Conservation (phyloP, 1,140 invertebrate species). For the Conus ventricosus region DNA sequence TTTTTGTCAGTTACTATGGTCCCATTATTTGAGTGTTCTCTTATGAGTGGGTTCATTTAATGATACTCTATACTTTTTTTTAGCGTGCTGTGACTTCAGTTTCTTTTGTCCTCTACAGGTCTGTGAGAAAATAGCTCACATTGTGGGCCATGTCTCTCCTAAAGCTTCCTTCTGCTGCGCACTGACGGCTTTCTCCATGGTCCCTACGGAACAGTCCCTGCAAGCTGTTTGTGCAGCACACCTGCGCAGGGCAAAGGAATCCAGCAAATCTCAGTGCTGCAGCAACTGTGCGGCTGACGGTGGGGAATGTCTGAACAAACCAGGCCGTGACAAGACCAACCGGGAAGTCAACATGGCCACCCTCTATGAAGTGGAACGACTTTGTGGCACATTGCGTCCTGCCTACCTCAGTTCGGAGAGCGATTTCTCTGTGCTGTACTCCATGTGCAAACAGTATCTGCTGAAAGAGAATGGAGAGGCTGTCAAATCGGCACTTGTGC, state of each 20-base stretch:
- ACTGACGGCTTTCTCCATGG: constrained; percentile 63
- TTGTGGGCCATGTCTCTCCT: constrained; percentile 50
- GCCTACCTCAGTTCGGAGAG: constrained; percentile 61
- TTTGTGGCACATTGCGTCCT: constrained; percentile 60
- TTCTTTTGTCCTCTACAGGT: constrained; percentile 25
- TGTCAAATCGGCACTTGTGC: constrained; percentile 3
- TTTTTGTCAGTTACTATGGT: no score
- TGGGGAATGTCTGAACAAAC: constrained; percentile 32
- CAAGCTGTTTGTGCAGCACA: constrained; percentile 40
- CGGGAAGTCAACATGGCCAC: constrained; percentile 59
- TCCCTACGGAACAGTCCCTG: constrained; percentile 53
- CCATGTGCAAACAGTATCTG: constrained; percentile 58
- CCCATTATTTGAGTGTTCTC: no score
- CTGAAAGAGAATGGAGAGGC: constrained; percentile 44
- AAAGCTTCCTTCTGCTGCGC: constrained; percentile 54
- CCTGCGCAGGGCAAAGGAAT: constrained; percentile 1
- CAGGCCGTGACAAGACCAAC: constrained; percentile 33
- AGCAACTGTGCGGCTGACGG: constrained; percentile 48
- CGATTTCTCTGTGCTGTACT: constrained; percentile 50
- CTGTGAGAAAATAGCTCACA: constrained; percentile 56
- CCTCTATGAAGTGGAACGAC: constrained; percentile 62
- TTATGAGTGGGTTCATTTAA: no score
- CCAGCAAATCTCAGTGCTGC: constrained; percentile 34
- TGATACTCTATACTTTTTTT: no score
- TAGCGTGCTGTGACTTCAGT: no score